Evolutionary conservation across 2,797 vertebrate species (phyloP).

Genomic region (Acropternis orthonyx): DNA sequence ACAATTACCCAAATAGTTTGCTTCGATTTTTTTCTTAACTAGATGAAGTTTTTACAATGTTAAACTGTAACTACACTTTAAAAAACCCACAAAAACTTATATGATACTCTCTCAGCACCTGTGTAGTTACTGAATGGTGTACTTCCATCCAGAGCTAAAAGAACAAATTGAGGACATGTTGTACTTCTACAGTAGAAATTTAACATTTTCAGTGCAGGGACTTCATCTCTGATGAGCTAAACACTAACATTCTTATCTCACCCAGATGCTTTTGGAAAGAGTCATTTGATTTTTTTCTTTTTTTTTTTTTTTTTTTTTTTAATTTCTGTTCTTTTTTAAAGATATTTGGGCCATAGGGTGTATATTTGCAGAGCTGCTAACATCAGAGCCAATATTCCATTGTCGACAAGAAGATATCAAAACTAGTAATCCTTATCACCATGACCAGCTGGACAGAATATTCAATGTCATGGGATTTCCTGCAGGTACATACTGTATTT

Average conservation of each 20-base stretch:
- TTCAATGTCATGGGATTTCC: slow-evolving; percentile 99
- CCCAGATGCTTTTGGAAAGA: slow-evolving; percentile 57
- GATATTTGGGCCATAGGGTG: slow-evolving; percentile 99
- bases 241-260: not conserved
- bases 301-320: not conserved
- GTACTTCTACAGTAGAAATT: not conserved
- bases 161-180: not conserved
- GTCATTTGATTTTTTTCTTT: slow-evolving; percentile 51
- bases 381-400: slow-evolving; percentile 99
- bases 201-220: not conserved
- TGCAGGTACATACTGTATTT: slow-evolving; percentile 84
- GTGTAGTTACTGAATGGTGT: not conserved
- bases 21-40: not conserved
- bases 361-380: slow-evolving; percentile 99
- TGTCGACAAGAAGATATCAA: slow-evolving; percentile 99
- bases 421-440: slow-evolving; percentile 99
- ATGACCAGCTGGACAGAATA: slow-evolving; percentile 99
- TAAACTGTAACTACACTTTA: not conserved
- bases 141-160: not conserved
- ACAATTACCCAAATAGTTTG: not conserved
- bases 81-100: not conserved
- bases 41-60: not conserved
- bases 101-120: not conserved
- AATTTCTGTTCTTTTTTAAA: slow-evolving; percentile 76
- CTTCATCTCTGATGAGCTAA: slow-evolving; percentile 5